Evolutionary conservation across 1,140 invertebrate species (phyloP), one percentile per base, ranked within the genome.

Genomic region (Pseudomyrmex flavicornis): DNA sequence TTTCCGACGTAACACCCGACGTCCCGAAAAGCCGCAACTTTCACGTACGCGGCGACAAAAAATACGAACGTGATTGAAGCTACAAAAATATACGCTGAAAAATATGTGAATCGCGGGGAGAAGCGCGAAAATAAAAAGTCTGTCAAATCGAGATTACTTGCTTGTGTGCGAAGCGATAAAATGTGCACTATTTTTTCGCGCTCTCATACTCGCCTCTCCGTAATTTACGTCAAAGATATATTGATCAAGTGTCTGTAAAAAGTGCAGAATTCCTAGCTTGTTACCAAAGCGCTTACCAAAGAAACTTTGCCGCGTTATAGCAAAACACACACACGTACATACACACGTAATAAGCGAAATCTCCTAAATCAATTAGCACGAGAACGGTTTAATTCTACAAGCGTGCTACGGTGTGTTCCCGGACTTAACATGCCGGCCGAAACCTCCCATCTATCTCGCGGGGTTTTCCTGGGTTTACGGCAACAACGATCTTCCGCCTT

Each of bases 331-430:
- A 17, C 17, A 17, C 2, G 26, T 26, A 5, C 20, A n/a, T 13
- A 12, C 22, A 52, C 22, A 46, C n/a, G n/a, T 8, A 58, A 35
- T 13, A 10, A 48, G 26, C 17, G 35, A 26, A 8, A 63, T 82
- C 72, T 79, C 82, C 74, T 88, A 88, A 88, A 88, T 88, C 86
- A 83, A 88, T 88, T 87, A 88, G 46, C 74, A 46, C 58, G 35
- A 82, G 86, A 85, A 75, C 56, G 82, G 72, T 76, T 88, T 87
- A 84, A 88, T 87, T 75, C 74, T 84, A 80, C 63, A 68, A 56
- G 26, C 62, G 10, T 65, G 74, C 82, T 72, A 59, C 46, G 76
- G 54, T 72, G 56, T 80, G 76, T 80, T 80, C 76, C 66, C 56
- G 76, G 76, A 80, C 76, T 80, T 80, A 80, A 80, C 76, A 80